Percentiles rank a stretch among this genome's conserved stretches.
Conservation (phyloP, 2,888 invertebrate species). For the Watsonalla binaria region DNA sequence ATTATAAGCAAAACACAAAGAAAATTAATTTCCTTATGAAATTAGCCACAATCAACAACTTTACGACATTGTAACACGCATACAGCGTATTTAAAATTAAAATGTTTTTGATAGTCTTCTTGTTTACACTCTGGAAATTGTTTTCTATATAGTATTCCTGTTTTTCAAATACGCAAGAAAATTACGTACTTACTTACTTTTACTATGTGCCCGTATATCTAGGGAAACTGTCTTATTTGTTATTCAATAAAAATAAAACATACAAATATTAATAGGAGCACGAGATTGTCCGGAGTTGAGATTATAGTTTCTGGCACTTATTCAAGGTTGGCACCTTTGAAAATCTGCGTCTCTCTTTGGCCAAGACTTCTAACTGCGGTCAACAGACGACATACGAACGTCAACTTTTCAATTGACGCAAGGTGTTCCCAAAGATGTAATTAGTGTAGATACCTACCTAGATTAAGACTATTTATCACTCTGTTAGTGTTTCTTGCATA, state of each 20-base stretch:
- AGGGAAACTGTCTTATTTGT: slow-evolving; percentile 30
- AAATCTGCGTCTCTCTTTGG: slow-evolving; percentile 74
- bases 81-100: neutral
- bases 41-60: neutral
- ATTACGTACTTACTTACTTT: too few relatives aligned
- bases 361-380: slow-evolving; percentile 50
- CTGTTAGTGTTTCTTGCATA: neutral
- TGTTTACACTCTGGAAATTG: too few relatives aligned
- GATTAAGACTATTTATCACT: too few relatives aligned
- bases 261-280: slow-evolving; percentile 44
- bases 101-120: too few relatives aligned
- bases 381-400: slow-evolving; percentile 45
- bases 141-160: too few relatives aligned
- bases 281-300: slow-evolving; percentile 31
- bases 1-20: slow-evolving; percentile 2
- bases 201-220: neutral
- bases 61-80: neutral
- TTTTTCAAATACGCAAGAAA: too few relatives aligned
- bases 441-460: slow-evolving; percentile 4
- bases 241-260: slow-evolving; percentile 44
- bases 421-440: slow-evolving; percentile 17
- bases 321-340: slow-evolving; percentile 64
- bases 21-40: neutral
- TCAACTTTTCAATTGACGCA: slow-evolving; percentile 52
- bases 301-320: slow-evolving; percentile 66